Evolutionary conservation across 2,888 invertebrate genomes (phyloP).

Genomic region (Drosophila diplacantha): DNA sequence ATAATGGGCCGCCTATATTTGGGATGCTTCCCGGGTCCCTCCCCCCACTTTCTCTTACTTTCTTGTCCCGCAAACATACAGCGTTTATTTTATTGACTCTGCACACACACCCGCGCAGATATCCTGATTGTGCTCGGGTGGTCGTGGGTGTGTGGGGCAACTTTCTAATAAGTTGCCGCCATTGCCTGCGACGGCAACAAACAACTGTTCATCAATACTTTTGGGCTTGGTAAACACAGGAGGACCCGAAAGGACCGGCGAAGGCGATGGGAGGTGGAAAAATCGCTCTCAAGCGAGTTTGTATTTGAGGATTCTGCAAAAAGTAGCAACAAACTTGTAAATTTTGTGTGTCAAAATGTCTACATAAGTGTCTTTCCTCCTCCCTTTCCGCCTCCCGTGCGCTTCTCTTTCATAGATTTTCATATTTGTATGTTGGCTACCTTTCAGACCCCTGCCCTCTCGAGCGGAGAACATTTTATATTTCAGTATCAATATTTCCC

Average conservation of each 20-base stretch:
- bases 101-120: conserved; percentile 37
- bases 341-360: conserved; percentile 66
- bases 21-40: conserved; percentile 30
- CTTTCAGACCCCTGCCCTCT: conserved; percentile 38
- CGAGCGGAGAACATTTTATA: conserved; percentile 35
- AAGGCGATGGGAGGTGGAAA: conserved; percentile 3
- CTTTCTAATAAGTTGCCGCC: conserved; percentile 69
- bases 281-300: conserved; percentile 29
- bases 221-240: conserved; percentile 58
- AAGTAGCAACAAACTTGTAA: conserved; percentile 63
- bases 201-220: conserved; percentile 70
- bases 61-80: conserved; percentile 56
- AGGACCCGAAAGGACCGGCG: conserved; percentile 25
- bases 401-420: conserved; percentile 45
- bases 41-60: conserved; percentile 34
- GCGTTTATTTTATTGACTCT: conserved; percentile 71
- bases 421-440: conserved; percentile 64
- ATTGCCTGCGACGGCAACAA: conserved; percentile 61
- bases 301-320: conserved; percentile 28
- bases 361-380: conserved; percentile 31
- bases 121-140: conserved; percentile 41
- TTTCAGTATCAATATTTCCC: conserved; percentile 67
- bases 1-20: conserved; percentile 66
- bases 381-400: not conserved
- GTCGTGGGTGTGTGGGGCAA: conserved; percentile 37